Conservation (phyloP, 2,888 invertebrate genomes). For the Antheraea assamensis region DNA sequence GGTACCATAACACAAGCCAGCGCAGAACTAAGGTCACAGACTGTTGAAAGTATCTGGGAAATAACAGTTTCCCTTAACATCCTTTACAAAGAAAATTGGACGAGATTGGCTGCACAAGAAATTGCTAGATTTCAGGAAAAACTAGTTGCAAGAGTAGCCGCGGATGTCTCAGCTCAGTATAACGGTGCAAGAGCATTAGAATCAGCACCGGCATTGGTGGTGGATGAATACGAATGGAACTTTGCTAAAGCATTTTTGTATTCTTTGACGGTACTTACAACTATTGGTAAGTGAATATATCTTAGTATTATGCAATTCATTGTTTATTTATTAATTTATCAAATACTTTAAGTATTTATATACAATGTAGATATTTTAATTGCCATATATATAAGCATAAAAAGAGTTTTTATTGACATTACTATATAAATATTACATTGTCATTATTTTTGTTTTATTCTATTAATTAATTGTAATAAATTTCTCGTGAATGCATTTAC, state of each 20-base stretch:
- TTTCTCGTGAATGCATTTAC: not conserved
- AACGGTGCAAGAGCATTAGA: constrained; percentile 72
- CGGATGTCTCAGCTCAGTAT: constrained; percentile 86
- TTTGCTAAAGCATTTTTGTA: constrained; percentile 96
- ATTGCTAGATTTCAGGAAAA: constrained; percentile 90
- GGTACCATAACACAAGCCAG: constrained; percentile 70
- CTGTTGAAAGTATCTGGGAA: constrained; percentile 96
- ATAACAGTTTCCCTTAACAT: constrained; percentile 93
- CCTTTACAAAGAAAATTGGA: constrained; percentile 95
- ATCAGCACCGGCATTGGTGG: constrained; percentile 65
- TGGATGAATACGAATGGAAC: constrained; percentile 90
- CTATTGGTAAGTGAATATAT: constrained; percentile 85
- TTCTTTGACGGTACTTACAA: constrained; percentile 96
- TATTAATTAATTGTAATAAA: not conserved
- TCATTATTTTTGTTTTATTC: not conserved
- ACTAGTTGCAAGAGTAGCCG: constrained; percentile 88
- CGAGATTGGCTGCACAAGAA: constrained; percentile 88
- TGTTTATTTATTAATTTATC: not conserved
- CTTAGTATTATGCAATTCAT: not conserved
- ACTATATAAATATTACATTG: not conserved
- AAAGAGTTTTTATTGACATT: not conserved
- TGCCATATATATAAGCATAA: not conserved
- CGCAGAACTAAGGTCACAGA: constrained; percentile 77
- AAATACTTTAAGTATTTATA: too few species aligned
- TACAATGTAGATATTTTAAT: too few species aligned